A percentile compares a stretch with the other conserved stretches of the same genome.
phyloP scores from a whole-genome alignment of 2,797 vertebrate species.

The Parauchenoglanis ngamensis region DNA sequence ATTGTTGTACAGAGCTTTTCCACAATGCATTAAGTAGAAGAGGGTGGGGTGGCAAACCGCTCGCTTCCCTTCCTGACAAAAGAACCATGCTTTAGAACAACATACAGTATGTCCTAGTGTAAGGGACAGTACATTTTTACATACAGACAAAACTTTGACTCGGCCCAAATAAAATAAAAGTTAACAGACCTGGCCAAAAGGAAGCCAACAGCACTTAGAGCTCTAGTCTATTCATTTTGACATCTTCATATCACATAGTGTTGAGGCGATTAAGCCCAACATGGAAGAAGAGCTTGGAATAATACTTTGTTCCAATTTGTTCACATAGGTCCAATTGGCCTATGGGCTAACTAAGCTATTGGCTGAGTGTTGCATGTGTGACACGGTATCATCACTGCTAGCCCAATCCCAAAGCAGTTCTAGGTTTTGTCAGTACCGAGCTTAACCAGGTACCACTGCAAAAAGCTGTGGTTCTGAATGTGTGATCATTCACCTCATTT shows the following conservation, averaged over 20 bases:
- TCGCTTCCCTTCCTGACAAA: constrained; percentile 86
- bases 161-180: not conserved
- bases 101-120: not conserved
- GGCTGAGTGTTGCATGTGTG: not conserved
- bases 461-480: not conserved
- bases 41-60: constrained; percentile 71
- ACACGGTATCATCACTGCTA: not conserved
- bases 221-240: not conserved
- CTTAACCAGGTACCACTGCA: not conserved
- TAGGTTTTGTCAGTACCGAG: not conserved
- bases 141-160: not conserved
- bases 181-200: not conserved
- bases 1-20: constrained; percentile 96
- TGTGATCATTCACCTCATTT: constrained; percentile 82
- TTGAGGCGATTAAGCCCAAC: not conserved
- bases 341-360: not conserved
- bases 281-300: not conserved
- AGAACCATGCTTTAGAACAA: not conserved
- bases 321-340: not conserved
- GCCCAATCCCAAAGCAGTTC: not conserved
- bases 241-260: not conserved
- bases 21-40: constrained; percentile 94
- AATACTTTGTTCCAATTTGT: no score
- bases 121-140: not conserved
- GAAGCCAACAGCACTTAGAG: not conserved